Evolutionary conservation across 2,888 invertebrate species (phyloP).

Genomic region (Oxystoma pomonae): DNA sequence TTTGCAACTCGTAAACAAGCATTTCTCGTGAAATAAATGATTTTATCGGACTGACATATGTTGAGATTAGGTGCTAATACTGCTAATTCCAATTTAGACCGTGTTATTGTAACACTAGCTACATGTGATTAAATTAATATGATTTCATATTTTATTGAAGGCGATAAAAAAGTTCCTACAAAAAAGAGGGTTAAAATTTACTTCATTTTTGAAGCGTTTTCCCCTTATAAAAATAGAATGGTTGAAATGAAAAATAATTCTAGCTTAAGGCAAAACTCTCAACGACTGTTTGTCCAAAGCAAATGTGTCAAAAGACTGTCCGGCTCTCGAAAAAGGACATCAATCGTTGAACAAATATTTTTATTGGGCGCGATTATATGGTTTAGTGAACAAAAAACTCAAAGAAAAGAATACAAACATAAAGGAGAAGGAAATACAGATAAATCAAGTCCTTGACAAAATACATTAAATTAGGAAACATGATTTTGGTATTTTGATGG

Average conservation of each 20-base stretch:
- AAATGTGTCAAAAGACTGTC: constrained; percentile 23
- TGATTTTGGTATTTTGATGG: too few species aligned
- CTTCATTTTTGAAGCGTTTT: too few species aligned
- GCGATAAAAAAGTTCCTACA: too few species aligned
- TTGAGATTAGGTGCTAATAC: constrained; percentile 27
- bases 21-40: constrained; percentile 32
- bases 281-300: constrained; percentile 31
- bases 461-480: background rate
- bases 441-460: background rate
- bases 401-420: background rate
- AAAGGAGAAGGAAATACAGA: background rate
- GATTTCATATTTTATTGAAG: background rate
- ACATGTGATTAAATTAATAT: background rate
- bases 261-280: constrained; percentile 29
- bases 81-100: constrained; percentile 14
- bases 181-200: too few species aligned
- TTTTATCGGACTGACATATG: constrained; percentile 35
- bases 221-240: too few species aligned
- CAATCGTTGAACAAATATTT: background rate
- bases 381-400: constrained; percentile 8
- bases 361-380: constrained; percentile 4
- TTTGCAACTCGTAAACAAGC: constrained; percentile 27
- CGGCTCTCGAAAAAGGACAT: background rate
- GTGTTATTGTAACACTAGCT: constrained; percentile 13
- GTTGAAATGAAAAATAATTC: constrained; percentile 12